Evolutionary conservation across 2,113 vertebrate species (phyloP).

Genomic region (Psettodes erumei): DNA sequence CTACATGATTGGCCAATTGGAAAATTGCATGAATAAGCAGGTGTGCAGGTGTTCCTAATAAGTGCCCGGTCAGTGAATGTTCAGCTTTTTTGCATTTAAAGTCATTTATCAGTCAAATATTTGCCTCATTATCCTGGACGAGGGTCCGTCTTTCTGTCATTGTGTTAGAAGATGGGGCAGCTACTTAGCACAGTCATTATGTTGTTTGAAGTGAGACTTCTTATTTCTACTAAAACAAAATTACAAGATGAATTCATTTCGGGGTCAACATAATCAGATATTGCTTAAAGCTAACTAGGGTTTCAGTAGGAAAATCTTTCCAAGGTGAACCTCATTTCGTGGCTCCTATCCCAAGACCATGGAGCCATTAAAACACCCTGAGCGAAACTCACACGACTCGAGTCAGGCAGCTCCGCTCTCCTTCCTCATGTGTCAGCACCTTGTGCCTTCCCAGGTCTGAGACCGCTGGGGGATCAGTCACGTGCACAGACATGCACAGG

Average conservation of each 20-base stretch:
- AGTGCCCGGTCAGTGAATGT: background rate
- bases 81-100: background rate
- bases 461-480: slow-evolving; percentile 59
- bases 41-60: too few species aligned
- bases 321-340: background rate
- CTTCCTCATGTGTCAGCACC: slow-evolving; percentile 37
- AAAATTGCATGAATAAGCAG: too few species aligned
- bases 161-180: background rate
- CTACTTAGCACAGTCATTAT: background rate
- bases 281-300: background rate
- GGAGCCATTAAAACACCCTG: background rate
- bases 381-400: background rate
- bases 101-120: background rate
- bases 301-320: background rate
- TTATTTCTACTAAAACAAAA: too few species aligned
- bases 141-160: too few species aligned
- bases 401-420: background rate
- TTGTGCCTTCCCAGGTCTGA: slow-evolving; percentile 75
- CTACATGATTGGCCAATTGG: too few species aligned
- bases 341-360: background rate
- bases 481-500: slow-evolving; percentile 67
- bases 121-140: background rate
- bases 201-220: too few species aligned
- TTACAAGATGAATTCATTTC: background rate
- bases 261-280: background rate